phyloP scores from a whole-genome alignment of 2,113 vertebrate species.

The Galeopterus variegatus region DNA sequence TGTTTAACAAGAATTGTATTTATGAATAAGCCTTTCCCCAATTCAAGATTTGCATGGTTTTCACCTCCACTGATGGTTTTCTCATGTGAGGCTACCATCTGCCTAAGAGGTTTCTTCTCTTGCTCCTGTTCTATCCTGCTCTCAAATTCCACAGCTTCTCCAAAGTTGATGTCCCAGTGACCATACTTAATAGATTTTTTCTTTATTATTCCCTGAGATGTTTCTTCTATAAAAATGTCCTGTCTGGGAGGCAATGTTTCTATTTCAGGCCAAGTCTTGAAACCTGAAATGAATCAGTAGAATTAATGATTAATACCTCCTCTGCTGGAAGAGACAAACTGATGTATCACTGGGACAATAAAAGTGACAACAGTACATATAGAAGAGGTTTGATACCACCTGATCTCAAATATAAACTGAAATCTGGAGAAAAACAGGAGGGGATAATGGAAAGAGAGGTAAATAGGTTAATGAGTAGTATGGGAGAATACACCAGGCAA shows the following conservation, averaged over 20 bases:
- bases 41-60: slow-evolving; percentile 84
- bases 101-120: not conserved
- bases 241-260: slow-evolving; percentile 22
- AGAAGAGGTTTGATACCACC: not conserved
- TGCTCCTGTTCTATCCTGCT: not conserved
- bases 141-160: slow-evolving; percentile 43
- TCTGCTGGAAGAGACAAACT: not conserved
- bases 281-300: slow-evolving; percentile 70
- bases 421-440: not conserved
- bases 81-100: not conserved
- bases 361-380: not conserved
- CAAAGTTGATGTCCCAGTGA: not conserved
- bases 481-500: not conserved
- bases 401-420: not conserved
- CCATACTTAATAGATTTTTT: not conserved
- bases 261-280: slow-evolving; percentile 61
- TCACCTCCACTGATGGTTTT: slow-evolving; percentile 1
- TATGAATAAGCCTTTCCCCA: slow-evolving; percentile 86
- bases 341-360: not conserved
- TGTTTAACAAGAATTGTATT: slow-evolving; percentile 85
- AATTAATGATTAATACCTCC: slow-evolving; percentile 49
- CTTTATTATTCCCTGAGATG: slow-evolving; percentile 40
- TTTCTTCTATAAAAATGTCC: slow-evolving; percentile 49
- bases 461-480: not conserved
- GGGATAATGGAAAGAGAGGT: not conserved